These are phyloP conservation scores for Imbricaverruca yamaguchii DNA, from an alignment of 2,888 invertebrate species.

Conservation along the genomic window DNA sequence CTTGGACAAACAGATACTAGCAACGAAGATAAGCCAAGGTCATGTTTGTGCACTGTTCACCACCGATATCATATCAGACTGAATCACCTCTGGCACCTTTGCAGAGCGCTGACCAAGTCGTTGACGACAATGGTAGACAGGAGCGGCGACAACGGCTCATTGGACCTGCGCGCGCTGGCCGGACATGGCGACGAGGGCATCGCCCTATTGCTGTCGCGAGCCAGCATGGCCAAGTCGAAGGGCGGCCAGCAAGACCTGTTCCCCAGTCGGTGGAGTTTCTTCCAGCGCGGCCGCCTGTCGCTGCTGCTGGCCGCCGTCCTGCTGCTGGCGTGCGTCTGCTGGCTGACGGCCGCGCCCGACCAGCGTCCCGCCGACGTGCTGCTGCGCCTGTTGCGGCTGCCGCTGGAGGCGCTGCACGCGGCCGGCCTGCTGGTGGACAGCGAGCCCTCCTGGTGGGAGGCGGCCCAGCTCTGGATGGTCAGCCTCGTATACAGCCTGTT, in stretches of 20 bases:
- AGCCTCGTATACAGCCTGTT: neutral
- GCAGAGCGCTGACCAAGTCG: conserved; percentile 14
- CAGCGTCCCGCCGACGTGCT: neutral
- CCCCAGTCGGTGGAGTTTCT: conserved; percentile 14
- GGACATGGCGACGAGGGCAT: conserved; percentile 8
- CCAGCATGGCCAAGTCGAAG: too few relatives aligned
- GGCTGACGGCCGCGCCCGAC: neutral
- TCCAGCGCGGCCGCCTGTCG: conserved; percentile 4
- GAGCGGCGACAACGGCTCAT: neutral
- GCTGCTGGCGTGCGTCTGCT: neutral
- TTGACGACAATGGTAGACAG: neutral
- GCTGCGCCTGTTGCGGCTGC: neutral
- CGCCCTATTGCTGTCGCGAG: conserved; percentile 2
- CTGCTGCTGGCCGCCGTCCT: conserved; percentile 14
- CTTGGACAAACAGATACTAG: too few relatives aligned
- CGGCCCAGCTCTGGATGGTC: conserved; percentile 11
- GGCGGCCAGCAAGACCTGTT: neutral
- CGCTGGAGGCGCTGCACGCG: neutral
- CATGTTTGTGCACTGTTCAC: too few relatives aligned
- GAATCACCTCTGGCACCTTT: neutral
- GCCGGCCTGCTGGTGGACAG: neutral
- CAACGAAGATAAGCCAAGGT: too few relatives aligned
- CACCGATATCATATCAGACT: too few relatives aligned
- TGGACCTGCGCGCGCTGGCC: neutral
- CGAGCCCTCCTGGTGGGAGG: neutral